Base-by-base conservation (phyloP, 2,888 invertebrate genomes). In the Euspilapteryx auroguttella region DNA sequence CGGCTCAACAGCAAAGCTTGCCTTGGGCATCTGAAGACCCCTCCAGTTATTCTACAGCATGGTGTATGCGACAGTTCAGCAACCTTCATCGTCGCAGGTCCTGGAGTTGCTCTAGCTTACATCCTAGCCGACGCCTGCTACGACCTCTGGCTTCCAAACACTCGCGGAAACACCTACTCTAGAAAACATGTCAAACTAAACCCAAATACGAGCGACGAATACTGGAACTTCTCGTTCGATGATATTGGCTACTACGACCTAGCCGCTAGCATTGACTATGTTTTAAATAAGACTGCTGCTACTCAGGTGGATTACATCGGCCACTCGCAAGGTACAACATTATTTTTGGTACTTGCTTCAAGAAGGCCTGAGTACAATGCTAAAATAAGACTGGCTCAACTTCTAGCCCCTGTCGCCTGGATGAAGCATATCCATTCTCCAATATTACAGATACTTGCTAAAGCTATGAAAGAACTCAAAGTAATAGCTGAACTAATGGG, bases 131-230 rank as follows among this genome's bases (percentile, higher is more conserved):
- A 86, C 34, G 45, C 57, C 25, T 85, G 85, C 3, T 86, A 79
- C 42, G 87, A 87, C 40, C 85, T 87, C 1, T 94, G 93, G 93
- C 48, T 94, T 49, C 90, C 89, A 1, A 94, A 94, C 54, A 80
- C 83, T 2, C 76, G 93, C 41, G 93, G 93, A 1, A 92, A 90
- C 54, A 79, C 80, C 1, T 86, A 87, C 49, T 80, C 82, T 1
- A 56, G 62, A 27, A 62, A 55, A 1, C 87, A 89, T 44, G 47
- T 61, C 1, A 37, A 27, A 2, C 29, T 58, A 1, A 37, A 34
- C 3, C 5, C 8, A 6, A 23, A 42, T 1, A 43, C 37, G 1
- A 32, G 46, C 12, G 12, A 43, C 0, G 34, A 45, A 6, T 75
- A 52, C 35, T 76, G 75, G 75, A 44, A 56, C 8, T 78, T 55